Percentiles rank a stretch among this genome's conserved stretches.
phyloP scores from a whole-genome alignment of 1,140 invertebrate genomes.

The Acyrthosiphon pisum region DNA sequence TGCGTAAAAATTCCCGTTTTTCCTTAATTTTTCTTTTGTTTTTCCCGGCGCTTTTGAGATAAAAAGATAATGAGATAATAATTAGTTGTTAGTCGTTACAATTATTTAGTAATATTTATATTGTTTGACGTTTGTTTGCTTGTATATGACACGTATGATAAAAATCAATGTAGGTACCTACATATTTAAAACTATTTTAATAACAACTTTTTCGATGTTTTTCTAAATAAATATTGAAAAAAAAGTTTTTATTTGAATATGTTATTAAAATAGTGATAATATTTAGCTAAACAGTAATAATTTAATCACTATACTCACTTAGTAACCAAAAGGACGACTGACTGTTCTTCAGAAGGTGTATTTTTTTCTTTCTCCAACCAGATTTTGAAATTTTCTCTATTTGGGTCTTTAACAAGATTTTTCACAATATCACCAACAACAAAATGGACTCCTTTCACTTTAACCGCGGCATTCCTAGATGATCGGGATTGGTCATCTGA shows the following conservation, averaged over 20 bases:
- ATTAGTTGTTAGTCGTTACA: neutral
- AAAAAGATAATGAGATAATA: neutral
- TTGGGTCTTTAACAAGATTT: conserved; percentile 76
- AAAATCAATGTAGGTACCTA: neutral
- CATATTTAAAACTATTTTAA: neutral
- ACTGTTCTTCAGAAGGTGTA: conserved; percentile 75
- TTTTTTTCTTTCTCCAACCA: conserved; percentile 79
- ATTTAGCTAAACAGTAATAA: neutral
- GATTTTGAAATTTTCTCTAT: conserved; percentile 77
- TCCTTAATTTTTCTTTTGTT: too few species aligned
- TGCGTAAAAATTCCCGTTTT: too few species aligned
- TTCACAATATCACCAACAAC: conserved; percentile 75
- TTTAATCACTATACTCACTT: conserved; percentile 76
- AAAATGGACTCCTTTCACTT: conserved; percentile 66
- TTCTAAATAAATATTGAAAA: neutral
- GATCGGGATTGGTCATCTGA: conserved; percentile 62
- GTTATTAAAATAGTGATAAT: neutral
- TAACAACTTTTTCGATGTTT: neutral
- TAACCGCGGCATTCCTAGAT: conserved; percentile 58
- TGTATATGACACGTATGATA: neutral
- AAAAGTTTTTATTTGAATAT: too few species aligned
- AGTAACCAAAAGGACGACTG: conserved; percentile 79
- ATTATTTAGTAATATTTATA: too few species aligned
- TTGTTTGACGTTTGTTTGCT: too few species aligned
- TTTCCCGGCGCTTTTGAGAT: too few species aligned